These are phyloP conservation scores for Silurus glanis DNA, from an alignment of 2,113 vertebrate species.

Conservation along the genomic window DNA sequence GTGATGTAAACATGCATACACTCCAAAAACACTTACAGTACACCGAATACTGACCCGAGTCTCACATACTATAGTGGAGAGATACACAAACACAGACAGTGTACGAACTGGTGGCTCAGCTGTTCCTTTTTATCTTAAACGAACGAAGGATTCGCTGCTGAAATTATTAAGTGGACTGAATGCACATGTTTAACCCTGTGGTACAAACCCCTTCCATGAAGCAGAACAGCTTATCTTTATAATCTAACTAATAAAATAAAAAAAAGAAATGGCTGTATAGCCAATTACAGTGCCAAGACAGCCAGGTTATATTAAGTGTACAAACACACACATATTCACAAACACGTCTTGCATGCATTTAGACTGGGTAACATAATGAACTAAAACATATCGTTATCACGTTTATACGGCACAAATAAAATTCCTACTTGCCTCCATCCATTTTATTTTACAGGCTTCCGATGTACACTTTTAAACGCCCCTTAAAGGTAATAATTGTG, in stretches of 20 bases:
- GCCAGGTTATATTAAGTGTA: neutral
- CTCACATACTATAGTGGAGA: neutral
- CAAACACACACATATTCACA: slow-evolving; percentile 1
- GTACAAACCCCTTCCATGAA: slow-evolving; percentile 1
- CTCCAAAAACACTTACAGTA: slow-evolving; percentile 5
- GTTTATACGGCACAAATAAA: neutral
- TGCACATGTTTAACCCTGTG: neutral
- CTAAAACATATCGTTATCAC: neutral
- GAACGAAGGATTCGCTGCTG: neutral
- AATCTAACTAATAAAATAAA: neutral
- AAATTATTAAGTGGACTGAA: neutral
- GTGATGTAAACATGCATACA: slow-evolving; percentile 24
- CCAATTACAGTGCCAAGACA: slow-evolving; percentile 8
- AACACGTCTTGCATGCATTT: slow-evolving; percentile 2
- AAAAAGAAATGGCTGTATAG: neutral
- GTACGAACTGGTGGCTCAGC: neutral
- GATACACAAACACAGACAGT: neutral
- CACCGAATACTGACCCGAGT: slow-evolving; percentile 5
- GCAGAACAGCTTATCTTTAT: neutral
- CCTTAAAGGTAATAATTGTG: neutral
- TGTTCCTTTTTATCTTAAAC: neutral
- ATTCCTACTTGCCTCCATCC: neutral
- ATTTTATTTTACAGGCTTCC: neutral
- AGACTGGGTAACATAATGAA: slow-evolving; percentile 15
- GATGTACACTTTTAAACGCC: neutral